Percentiles rank a stretch among this genome's conserved stretches.
These are phyloP conservation scores for Herpailurus yagouaroundi DNA, from an alignment of 2,113 vertebrate genomes.

Conservation along the genomic window DNA sequence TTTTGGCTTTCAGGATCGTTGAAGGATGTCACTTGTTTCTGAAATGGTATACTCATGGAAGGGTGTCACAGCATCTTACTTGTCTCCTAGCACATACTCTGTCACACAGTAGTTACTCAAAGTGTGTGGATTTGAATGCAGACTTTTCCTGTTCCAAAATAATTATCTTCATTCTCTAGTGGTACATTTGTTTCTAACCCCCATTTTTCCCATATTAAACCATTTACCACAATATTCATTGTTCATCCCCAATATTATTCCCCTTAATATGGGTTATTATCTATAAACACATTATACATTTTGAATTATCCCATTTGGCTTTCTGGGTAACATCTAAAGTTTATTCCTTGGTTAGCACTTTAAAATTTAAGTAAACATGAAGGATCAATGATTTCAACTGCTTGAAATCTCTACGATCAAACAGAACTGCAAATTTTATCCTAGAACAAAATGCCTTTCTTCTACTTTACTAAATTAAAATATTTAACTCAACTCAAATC, in stretches of 20 bases:
- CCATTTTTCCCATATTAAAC: neutral
- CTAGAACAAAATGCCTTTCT: neutral
- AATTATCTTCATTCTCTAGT: neutral
- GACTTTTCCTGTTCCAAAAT: neutral
- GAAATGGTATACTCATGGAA: neutral
- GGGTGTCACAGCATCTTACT: neutral
- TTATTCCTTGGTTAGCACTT: neutral
- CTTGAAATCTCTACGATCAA: neutral
- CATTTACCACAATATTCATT: neutral
- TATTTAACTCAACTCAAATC: neutral
- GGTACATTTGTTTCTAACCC: neutral
- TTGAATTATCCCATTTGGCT: neutral
- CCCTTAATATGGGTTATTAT: neutral
- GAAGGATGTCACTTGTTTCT: neutral
- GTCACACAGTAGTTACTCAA: neutral
- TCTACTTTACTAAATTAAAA: constrained; percentile 6
- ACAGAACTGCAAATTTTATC: neutral
- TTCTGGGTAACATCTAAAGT: neutral
- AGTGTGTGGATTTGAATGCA: neutral
- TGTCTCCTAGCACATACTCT: neutral
- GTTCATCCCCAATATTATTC: neutral
- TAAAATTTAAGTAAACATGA: neutral
- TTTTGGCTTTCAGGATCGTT: neutral
- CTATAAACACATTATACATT: neutral
- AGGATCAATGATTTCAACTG: neutral